Base-by-base conservation (phyloP, 2,113 vertebrate genomes). In the Shinisaurus crocodilurus region DNA sequence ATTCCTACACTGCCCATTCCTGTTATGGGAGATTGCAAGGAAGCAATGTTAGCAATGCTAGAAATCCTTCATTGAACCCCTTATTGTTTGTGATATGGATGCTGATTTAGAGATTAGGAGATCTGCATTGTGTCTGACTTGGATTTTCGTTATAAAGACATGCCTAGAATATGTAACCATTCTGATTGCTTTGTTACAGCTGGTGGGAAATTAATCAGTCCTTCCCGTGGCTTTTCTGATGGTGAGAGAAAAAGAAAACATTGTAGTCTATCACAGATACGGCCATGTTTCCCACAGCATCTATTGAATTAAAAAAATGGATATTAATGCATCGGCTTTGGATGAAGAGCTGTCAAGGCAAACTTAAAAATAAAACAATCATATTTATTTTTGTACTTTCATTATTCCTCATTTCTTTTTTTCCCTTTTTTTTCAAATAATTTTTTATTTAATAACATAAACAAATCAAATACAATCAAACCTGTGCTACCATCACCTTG, bases 101-200 rank as follows among this genome's bases (percentile, higher is more conserved):
- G 91, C 82, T 87, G 88, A 92, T 89, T 69, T 85, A 89, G 79
- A 80, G 54, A 75, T 86, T 93, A 88, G 67, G 50, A 92, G 89
- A 77, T 81, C 43, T 37, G n/a, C 43, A n/a, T 54, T 83, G 18
- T 87, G 90, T 57, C 20, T 85, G 50, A 85, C 65, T 65, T 0
- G 0, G 20, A 12, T 72, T 91, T 92, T 45, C 69, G 54, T 34
- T 16, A 37, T 27, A 3, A 90, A 45, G 74, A 75, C 37, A 75
- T 65, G 69, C 9, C 80, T 45, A 54, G 13, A 43, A 54, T 86
- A 34, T n/a, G 5, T 50, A 85, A 67, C 7, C 34, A 69, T 88
- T 45, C 7, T 18, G 70, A 45, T 57, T 25, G 9, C 0, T 85
- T 7, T 54, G 27, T 23, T 80, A 12, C 54, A 9, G 50, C 7